Evolutionary conservation across 2,888 invertebrate species (phyloP), one percentile per base, ranked within the genome.

Genomic region (Ephialtes manifestator): DNA sequence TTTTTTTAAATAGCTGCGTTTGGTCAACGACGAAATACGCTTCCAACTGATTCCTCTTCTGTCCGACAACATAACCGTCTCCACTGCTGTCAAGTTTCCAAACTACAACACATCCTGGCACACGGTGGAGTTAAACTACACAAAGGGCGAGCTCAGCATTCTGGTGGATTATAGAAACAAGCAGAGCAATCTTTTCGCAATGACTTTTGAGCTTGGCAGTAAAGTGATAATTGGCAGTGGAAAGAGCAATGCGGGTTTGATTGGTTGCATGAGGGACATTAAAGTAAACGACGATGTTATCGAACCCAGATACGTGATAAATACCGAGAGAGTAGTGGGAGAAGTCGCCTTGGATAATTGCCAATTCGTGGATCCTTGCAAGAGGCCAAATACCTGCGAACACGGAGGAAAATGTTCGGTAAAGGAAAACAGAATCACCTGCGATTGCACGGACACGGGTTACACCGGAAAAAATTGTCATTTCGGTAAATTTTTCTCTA

Each of bases 391-490:
- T 90, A 98, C 98, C 63, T 99, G 99, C 91, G 98, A 98, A 91
- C 98, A 99, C 92, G 98, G 97, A 1, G 98, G 98, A 0, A 96
- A 97, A 90, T 99, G 99, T 94, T 97, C 98, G 31, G 97, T 98
- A 0, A 96, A 97, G 91, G 98, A 98, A 93, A 97, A 98, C 90
- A 95, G 97, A 76, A 96, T 98, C 60, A 97, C 97, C 43, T 99
- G 99, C 92, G 98, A 99, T 91, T 99, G 99, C 94, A 96, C 97
- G 60, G 97, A 96, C 87, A 98, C 98, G 4, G 98, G 98, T 0
- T 99, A 99, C 92, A 97, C 97, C 65, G 99, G 99, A 11, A 97
- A 97, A 92, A 98, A 98, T 92, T 99, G 99, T 90, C 99, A 99
- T 93, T 99, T 99, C 90, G 95, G 96, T 96, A 92, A 94, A 80